These are phyloP conservation scores for Pristionchus exspectatus DNA, from an alignment of 2,888 invertebrate species.

Conservation along the genomic window DNA sequence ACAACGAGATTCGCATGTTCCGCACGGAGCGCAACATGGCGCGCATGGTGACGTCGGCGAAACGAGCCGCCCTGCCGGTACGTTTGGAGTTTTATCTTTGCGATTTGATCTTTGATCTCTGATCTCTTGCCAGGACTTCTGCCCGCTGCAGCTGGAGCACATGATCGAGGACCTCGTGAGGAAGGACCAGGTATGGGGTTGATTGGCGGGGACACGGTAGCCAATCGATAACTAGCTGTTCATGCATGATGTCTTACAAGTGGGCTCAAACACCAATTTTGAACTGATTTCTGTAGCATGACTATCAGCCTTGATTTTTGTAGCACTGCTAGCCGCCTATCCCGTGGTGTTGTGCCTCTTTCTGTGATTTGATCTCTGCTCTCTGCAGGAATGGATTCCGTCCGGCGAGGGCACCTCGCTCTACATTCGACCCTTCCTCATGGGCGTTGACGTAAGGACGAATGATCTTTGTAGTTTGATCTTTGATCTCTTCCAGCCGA, in stretches of 20 bases:
- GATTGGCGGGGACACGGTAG: neutral
- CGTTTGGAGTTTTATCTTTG: slow-evolving; percentile 44
- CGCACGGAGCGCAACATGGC: slow-evolving; percentile 94
- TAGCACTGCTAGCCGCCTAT: too few relatives aligned
- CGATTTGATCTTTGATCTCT: slow-evolving; percentile 11
- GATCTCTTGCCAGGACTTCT: slow-evolving; percentile 84
- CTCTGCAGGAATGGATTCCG: slow-evolving; percentile 93
- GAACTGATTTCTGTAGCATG: neutral
- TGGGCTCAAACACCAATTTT: neutral
- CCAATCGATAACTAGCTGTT: neutral
- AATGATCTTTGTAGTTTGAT: slow-evolving; percentile 80
- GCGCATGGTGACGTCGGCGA: slow-evolving; percentile 90
- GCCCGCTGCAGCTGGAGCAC: slow-evolving; percentile 88
- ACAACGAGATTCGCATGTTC: slow-evolving; percentile 92
- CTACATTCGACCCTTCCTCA: slow-evolving; percentile 94
- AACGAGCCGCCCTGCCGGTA: slow-evolving; percentile 88
- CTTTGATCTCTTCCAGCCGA: slow-evolving; percentile 84
- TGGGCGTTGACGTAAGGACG: slow-evolving; percentile 90
- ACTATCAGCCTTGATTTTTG: too few relatives aligned
- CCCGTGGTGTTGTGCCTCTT: too few relatives aligned
- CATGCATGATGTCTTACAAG: too few relatives aligned
- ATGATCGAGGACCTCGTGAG: slow-evolving; percentile 89
- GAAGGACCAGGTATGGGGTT: slow-evolving; percentile 84
- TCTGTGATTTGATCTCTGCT: neutral
- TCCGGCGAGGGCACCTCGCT: slow-evolving; percentile 89